Evolutionary conservation across 2,797 vertebrate genomes (phyloP).

Genomic region (Gymnocypris eckloni): DNA sequence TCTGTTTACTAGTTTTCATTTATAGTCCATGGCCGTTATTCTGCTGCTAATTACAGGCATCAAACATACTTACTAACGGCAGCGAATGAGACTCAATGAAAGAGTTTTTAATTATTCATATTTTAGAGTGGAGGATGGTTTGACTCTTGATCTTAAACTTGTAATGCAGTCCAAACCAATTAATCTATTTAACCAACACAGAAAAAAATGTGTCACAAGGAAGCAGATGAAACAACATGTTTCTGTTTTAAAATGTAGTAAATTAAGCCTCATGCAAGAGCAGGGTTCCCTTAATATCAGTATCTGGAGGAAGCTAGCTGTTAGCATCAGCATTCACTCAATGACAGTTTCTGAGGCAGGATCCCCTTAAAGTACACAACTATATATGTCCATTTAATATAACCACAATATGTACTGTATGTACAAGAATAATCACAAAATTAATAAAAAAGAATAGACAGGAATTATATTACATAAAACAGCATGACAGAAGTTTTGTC

Average conservation of each 20-base stretch:
- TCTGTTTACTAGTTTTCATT: constrained; percentile 33
- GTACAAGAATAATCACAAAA: neutral
- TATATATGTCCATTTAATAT: neutral
- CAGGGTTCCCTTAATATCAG: neutral
- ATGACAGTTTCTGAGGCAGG: neutral
- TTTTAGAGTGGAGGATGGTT: neutral
- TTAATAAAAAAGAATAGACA: neutral
- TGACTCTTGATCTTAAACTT: constrained; percentile 19
- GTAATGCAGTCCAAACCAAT: constrained; percentile 6
- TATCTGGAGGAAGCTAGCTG: neutral
- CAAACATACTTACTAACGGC: constrained; percentile 29
- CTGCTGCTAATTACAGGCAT: constrained; percentile 33
- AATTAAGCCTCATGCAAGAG: neutral
- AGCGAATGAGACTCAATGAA: neutral
- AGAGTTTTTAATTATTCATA: constrained; percentile 35
- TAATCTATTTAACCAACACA: constrained; percentile 11
- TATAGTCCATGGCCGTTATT: constrained; percentile 1
- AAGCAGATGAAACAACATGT: neutral
- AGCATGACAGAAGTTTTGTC: neutral
- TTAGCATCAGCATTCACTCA: neutral
- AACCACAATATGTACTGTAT: neutral
- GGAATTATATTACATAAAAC: neutral
- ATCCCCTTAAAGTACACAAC: neutral
- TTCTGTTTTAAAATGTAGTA: neutral
- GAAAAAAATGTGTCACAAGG: neutral